These are phyloP conservation scores for Lycodopsis pacificus DNA, from an alignment of 2,797 vertebrate species.

Conservation along the genomic window DNA sequence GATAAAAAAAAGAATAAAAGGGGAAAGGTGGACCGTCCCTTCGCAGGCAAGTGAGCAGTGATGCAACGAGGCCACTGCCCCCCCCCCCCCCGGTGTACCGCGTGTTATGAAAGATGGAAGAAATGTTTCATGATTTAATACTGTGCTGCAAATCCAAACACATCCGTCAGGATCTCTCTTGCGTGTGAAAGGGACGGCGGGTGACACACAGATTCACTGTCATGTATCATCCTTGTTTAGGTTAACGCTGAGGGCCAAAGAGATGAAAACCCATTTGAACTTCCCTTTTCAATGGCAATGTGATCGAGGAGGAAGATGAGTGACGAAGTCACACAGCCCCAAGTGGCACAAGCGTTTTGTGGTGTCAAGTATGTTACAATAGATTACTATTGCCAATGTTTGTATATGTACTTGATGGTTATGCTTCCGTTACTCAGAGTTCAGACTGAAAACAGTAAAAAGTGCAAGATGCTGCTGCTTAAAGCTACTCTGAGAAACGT, in stretches of 20 bases:
- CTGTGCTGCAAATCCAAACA: background rate
- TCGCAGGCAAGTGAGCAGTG: conserved; percentile 27
- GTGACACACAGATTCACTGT: conserved; percentile 9
- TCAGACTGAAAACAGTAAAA: background rate
- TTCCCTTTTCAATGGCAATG: background rate
- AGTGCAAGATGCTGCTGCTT: background rate
- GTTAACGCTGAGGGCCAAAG: conserved; percentile 11
- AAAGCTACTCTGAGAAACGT: no score
- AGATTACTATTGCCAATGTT: background rate
- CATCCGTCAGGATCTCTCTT: conserved; percentile 26
- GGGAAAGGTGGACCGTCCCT: conserved; percentile 8
- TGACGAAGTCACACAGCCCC: background rate
- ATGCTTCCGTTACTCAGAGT: background rate
- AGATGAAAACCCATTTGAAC: conserved; percentile 22
- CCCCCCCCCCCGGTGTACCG: background rate
- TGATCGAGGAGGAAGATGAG: background rate
- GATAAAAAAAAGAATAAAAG: conserved; percentile 50
- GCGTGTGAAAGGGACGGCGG: conserved; percentile 4
- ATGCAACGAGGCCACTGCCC: conserved; percentile 20
- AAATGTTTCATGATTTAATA: conserved; percentile 50
- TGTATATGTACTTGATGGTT: background rate
- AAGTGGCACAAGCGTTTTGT: no score
- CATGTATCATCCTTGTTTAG: conserved; percentile 31
- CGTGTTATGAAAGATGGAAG: conserved; percentile 39
- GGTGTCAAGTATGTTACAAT: no score